Conservation (phyloP, 2,113 vertebrate species). For the Lichenostomus cassidix region DNA sequence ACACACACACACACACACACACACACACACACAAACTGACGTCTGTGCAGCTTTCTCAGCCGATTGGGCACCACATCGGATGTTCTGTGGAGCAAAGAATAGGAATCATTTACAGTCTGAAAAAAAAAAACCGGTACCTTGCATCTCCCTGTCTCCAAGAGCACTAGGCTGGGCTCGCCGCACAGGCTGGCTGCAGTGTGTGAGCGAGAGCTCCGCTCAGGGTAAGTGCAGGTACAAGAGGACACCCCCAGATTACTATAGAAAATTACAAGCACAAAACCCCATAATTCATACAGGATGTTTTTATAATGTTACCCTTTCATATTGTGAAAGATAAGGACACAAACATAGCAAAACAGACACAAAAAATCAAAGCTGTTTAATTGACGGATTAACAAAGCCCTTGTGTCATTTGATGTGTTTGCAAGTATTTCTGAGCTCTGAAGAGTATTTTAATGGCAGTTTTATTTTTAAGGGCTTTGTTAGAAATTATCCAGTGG, state of each 20-base stretch:
- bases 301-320: neutral
- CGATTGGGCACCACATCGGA: slow-evolving; percentile 84
- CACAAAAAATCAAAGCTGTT: neutral
- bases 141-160: slow-evolving; percentile 49
- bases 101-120: slow-evolving; percentile 64
- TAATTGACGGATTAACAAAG: neutral
- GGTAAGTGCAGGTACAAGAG: neutral
- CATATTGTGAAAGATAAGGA: neutral
- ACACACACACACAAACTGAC: slow-evolving; percentile 65
- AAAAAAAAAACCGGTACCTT: slow-evolving; percentile 44
- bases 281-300: neutral
- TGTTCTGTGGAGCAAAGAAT: slow-evolving; percentile 83
- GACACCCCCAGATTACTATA: neutral
- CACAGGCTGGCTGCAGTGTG: neutral
- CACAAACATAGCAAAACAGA: neutral
- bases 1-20: neutral
- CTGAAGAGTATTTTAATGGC: neutral
- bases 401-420: neutral
- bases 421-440: neutral
- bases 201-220: neutral
- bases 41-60: slow-evolving; percentile 73
- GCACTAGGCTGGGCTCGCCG: neutral
- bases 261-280: neutral
- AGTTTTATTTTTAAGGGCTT: slow-evolving; percentile 16
- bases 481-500: neutral